Conservation (phyloP, 2,113 vertebrate species). For the Ardeotis arabs region DNA sequence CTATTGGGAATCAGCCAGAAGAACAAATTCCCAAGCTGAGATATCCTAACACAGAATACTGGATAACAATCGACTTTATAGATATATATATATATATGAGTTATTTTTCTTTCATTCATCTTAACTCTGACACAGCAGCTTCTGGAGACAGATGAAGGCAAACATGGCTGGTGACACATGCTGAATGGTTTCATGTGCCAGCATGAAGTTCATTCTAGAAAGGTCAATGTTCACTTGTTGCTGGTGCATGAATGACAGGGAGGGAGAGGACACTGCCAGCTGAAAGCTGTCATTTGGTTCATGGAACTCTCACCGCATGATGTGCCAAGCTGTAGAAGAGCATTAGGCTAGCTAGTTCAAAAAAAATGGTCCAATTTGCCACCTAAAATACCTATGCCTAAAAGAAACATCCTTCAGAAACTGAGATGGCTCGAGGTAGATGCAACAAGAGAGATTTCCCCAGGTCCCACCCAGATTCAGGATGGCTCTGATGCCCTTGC, state of each 20-base stretch:
- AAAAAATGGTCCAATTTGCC: background rate
- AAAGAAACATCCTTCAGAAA: background rate
- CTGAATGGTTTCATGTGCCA: background rate
- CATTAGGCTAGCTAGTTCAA: background rate
- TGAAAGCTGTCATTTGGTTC: background rate
- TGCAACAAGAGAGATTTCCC: background rate
- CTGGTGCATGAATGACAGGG: background rate
- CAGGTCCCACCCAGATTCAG: background rate
- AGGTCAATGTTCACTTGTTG: background rate
- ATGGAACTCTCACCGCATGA: background rate
- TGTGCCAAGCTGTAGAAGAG: background rate
- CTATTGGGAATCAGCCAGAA: background rate
- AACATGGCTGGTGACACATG: background rate
- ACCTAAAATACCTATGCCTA: background rate
- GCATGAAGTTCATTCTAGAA: background rate
- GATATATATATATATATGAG: too few relatives aligned
- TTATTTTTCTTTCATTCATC: background rate
- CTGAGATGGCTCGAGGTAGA: background rate
- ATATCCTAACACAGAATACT: background rate
- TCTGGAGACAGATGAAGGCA: background rate
- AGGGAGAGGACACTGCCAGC: background rate
- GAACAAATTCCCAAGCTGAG: background rate
- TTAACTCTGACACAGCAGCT: background rate
- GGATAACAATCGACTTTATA: too few relatives aligned
- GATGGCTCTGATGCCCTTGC: background rate